Conservation (phyloP, 2,113 vertebrate species). For the Ursus arctos region DNA sequence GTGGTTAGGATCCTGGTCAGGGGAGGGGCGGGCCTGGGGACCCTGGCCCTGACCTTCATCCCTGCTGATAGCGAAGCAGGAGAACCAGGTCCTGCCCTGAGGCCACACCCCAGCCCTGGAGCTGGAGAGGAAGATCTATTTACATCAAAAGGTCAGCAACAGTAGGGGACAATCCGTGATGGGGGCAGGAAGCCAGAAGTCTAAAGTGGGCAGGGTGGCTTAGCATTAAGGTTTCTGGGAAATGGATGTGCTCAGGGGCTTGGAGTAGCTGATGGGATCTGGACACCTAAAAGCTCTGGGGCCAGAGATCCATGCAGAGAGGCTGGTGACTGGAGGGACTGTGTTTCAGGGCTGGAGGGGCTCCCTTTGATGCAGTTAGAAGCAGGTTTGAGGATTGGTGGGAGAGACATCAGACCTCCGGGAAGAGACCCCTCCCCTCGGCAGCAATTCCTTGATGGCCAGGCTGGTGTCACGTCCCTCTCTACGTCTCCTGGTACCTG, state of each 20-base stretch:
- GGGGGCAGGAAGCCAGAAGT: neutral
- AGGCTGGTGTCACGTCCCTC: neutral
- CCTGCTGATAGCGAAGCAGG: neutral
- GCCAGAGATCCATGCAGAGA: neutral
- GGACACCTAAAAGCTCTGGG: neutral
- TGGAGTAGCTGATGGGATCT: neutral
- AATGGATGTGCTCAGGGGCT: neutral
- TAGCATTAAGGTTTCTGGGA: neutral
- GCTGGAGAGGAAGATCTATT: neutral
- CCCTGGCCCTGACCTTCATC: neutral
- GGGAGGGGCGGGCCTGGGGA: neutral
- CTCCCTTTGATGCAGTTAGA: too few species aligned
- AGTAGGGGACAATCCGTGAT: fast-evolving
- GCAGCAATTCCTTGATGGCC: too few species aligned
- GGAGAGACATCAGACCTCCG: neutral
- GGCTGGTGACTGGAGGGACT: neutral
- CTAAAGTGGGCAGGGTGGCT: neutral
- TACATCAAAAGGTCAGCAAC: neutral
- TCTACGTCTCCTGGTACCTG: neutral
- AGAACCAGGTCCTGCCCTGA: neutral
- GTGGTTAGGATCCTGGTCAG: neutral
- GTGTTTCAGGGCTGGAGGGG: neutral
- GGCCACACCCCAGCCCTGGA: neutral
- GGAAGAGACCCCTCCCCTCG: neutral
- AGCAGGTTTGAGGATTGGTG: neutral